Evolutionary conservation across 2,113 vertebrate genomes (phyloP).

Genomic region (Eclectus roratus): DNA sequence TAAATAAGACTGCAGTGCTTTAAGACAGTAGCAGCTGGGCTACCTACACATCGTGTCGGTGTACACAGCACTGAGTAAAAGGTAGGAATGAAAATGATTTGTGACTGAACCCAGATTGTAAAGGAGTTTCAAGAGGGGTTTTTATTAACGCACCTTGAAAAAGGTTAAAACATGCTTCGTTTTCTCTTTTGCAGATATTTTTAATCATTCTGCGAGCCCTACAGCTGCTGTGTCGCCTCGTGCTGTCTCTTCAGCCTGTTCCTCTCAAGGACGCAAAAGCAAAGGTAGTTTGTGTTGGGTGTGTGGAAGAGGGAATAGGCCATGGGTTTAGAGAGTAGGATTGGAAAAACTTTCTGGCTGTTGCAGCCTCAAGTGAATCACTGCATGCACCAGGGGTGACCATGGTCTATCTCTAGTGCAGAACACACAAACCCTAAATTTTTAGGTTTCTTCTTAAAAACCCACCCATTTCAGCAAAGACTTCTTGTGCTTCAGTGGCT

Average conservation of each 20-base stretch:
- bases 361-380: not conserved
- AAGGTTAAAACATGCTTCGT: not conserved
- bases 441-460: not conserved
- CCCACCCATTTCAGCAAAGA: not conserved
- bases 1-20: not conserved
- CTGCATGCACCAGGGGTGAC: not conserved
- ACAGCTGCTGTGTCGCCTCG: conserved; percentile 85
- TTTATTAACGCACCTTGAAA: not conserved
- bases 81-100: not conserved
- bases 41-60: not conserved
- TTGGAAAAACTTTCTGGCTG: not conserved
- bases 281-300: conserved; percentile 75
- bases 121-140: not conserved
- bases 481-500: not conserved
- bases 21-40: not conserved
- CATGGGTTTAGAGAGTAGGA: not conserved
- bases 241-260: conserved; percentile 91
- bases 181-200: conserved; percentile 80
- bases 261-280: conserved; percentile 78
- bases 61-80: not conserved
- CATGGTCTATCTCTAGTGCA: not conserved
- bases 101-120: not conserved
- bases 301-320: not conserved
- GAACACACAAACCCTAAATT: not conserved
- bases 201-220: conserved; percentile 88